Conservation (phyloP, 1,140 invertebrate genomes). For the Drosophila sturtevanti region DNA sequence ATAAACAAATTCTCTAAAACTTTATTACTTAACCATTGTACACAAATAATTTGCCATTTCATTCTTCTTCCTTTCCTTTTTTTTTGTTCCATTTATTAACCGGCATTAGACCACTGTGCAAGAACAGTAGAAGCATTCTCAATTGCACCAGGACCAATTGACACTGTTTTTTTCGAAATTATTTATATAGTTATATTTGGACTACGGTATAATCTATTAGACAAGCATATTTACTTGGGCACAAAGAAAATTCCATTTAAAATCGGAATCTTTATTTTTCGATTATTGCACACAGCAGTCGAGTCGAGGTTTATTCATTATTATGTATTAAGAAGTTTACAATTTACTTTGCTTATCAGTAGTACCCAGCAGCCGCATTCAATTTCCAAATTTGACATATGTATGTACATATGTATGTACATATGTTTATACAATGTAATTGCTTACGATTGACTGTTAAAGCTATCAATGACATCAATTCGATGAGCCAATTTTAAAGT, state of each 20-base stretch:
- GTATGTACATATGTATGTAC: not conserved
- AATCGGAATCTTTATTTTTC: not conserved
- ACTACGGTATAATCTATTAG: not conserved
- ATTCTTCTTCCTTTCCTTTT: too few species aligned
- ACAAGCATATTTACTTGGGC: constrained; percentile 1
- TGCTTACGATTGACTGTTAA: too few species aligned
- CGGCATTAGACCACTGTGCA: not conserved
- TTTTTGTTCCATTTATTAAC: not conserved
- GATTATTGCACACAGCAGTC: not conserved
- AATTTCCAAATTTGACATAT: not conserved
- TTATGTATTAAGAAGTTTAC: not conserved
- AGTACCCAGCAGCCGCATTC: not conserved
- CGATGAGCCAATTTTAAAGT: too few species aligned
- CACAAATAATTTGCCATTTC: too few species aligned
- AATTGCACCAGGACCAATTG: too few species aligned
- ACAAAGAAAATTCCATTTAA: not conserved
- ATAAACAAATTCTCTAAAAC: too few species aligned
- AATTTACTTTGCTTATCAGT: not conserved
- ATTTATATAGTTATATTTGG: constrained; percentile 2
- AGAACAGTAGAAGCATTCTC: not conserved
- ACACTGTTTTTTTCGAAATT: not conserved
- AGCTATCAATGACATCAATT: too few species aligned
- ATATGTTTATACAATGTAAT: not conserved
- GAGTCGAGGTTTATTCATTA: not conserved
- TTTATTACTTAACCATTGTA: too few species aligned